Conservation (phyloP, 2,797 vertebrate genomes). For the Pseudochromis fuscus region DNA sequence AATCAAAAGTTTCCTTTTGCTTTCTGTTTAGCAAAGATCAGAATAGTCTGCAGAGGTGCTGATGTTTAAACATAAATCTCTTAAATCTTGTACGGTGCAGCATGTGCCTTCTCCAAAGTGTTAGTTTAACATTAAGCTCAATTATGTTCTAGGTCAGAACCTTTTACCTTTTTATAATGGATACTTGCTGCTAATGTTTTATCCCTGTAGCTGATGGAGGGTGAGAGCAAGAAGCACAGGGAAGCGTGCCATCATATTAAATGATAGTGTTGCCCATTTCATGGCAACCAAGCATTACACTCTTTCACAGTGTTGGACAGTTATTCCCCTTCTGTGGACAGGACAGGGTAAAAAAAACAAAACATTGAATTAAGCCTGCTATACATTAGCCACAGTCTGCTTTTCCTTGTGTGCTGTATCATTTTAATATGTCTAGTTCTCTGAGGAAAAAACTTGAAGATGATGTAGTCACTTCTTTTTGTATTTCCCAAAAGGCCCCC, state of each 20-base stretch:
- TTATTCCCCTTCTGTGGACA: not conserved
- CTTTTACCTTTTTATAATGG: not conserved
- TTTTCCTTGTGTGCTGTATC: not conserved
- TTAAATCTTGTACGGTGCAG: not conserved
- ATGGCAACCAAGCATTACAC: conserved; percentile 1
- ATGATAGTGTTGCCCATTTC: conserved; percentile 8
- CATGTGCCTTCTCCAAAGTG: not conserved
- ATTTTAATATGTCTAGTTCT: not conserved
- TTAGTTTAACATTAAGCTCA: not conserved
- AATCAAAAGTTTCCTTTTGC: not conserved
- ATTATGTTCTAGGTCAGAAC: not conserved
- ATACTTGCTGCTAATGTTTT: conserved; percentile 1
- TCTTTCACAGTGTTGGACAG: conserved; percentile 12
- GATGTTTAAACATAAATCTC: not conserved
- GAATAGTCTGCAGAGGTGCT: not conserved
- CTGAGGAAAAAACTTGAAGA: not conserved
- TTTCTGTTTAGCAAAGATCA: not conserved
- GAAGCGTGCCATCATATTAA: not conserved
- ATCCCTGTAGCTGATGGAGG: not conserved
- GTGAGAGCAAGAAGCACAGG: conserved; percentile 1
- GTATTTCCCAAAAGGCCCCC: conserved; percentile 70
- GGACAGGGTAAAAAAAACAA: not conserved
- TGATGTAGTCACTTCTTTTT: not conserved
- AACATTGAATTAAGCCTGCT: not conserved
- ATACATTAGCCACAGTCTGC: not conserved